These are phyloP conservation scores for Trichopoda pennipes DNA, from an alignment of 2,888 invertebrate species.

Conservation along the genomic window DNA sequence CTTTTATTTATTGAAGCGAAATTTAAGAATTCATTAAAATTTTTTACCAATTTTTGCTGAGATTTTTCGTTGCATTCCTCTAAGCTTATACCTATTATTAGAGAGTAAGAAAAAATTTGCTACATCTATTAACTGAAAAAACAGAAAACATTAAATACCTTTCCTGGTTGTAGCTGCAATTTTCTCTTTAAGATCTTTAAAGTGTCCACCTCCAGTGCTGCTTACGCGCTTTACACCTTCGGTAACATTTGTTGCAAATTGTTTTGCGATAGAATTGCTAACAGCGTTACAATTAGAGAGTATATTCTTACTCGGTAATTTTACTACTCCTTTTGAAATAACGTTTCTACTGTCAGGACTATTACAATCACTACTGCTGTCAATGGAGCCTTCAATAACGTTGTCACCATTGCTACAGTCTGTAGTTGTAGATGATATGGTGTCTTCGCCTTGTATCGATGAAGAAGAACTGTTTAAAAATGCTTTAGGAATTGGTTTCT, in stretches of 20 bases:
- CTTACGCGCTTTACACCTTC: slow-evolving; percentile 75
- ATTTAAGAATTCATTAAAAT: slow-evolving; percentile 91
- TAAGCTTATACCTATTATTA: slow-evolving; percentile 70
- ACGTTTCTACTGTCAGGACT: slow-evolving; percentile 30
- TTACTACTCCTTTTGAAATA: slow-evolving; percentile 72
- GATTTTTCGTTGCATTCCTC: slow-evolving; percentile 74
- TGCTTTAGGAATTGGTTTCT: slow-evolving; percentile 53
- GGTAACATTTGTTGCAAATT: slow-evolving; percentile 74
- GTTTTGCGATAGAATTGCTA: slow-evolving; percentile 78
- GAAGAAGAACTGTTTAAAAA: slow-evolving; percentile 73
- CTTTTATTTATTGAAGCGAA: slow-evolving; percentile 87
- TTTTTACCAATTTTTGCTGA: slow-evolving; percentile 85
- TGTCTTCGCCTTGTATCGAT: slow-evolving; percentile 62
- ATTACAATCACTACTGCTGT: slow-evolving; percentile 11
- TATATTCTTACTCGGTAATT: slow-evolving; percentile 76
- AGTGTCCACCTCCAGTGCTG: slow-evolving; percentile 81
- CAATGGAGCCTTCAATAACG: not conserved
- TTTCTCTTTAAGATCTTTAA: slow-evolving; percentile 83
- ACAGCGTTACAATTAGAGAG: slow-evolving; percentile 75
- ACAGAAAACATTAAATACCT: slow-evolving; percentile 69
- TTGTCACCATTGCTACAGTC: slow-evolving; percentile 44
- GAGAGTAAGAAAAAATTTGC: not conserved
- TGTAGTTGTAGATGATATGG: not conserved
- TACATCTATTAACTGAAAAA: not conserved
- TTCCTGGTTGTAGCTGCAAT: slow-evolving; percentile 82